Percentiles rank a stretch among this genome's conserved stretches.
phyloP scores from a whole-genome alignment of 2,113 vertebrate genomes.

The Agelaius tricolor region DNA sequence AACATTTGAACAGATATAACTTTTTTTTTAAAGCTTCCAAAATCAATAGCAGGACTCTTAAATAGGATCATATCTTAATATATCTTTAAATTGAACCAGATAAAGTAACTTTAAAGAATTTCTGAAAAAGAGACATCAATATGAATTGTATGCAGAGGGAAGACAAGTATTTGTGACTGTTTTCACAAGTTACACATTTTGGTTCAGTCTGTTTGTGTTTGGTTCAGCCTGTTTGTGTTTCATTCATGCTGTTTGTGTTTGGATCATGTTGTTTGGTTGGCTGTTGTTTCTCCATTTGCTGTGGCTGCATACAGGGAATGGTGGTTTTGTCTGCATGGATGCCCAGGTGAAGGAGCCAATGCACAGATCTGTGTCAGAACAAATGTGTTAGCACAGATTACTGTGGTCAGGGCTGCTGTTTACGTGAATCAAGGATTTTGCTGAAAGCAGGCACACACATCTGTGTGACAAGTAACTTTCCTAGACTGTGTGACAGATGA shows the following conservation, averaged over 20 bases:
- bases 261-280: neutral
- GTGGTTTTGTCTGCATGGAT: neutral
- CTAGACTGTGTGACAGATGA: neutral
- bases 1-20: neutral
- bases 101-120: neutral
- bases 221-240: neutral
- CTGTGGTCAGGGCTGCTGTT: neutral
- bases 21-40: neutral
- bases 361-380: neutral
- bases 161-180: neutral
- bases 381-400: neutral
- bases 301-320: neutral
- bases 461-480: neutral
- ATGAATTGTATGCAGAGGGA: neutral
- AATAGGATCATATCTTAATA: neutral
- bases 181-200: neutral
- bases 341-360: neutral
- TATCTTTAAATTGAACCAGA: neutral
- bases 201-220: neutral
- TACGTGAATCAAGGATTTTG: neutral
- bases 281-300: neutral
- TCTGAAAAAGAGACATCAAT: neutral
- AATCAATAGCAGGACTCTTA: neutral
- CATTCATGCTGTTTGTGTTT: neutral
- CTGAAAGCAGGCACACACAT: neutral